Base-by-base conservation (phyloP, 2,113 vertebrate species). In the Emydura subglobosa region DNA sequence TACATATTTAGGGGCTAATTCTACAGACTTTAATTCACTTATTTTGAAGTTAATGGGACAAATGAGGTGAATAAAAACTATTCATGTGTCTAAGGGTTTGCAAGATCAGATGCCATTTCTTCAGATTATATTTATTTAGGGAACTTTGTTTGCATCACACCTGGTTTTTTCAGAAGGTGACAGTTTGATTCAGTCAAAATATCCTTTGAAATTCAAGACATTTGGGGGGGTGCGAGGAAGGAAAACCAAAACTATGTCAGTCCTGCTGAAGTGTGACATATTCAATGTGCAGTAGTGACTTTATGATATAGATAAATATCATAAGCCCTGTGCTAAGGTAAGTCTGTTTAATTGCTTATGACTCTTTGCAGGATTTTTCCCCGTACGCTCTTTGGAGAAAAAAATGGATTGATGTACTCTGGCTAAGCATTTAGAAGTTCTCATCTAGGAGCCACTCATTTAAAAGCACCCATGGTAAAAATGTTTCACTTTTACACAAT, bases 131-230 rank as follows among this genome's bases (percentile, higher is more conserved):
- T 68, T 68, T 68, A 68, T 80, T 8, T 53, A 83, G 25, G 27
- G 47, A 85, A 88, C 49, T 65, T 50, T 87, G 11, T 29, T 93
- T 72, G 34, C 27, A 88, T 4, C 11, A 83, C 47, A 29, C 5
- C 83, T n/a, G 94, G 59, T 27, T 96, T 27, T 96, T 90, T 86
- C 29, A 82, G 86, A 93, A 94, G 72, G 49, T 80, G 24, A n/a
- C 91, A 91, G 31, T 12, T 89, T 82, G 82, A 47, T 85, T 83
- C 87, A 85, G 12, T 54, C 68, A 57, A 79, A 78, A 19, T 31
- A 61, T 84, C 92, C 39, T 87, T 92, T 22, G 19, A 97, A 92
- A 96, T 83, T 54, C n/a, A 88, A 95, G 83, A 68, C 54, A 95
- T 85, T 93, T 86, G 42, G 13, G 94, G 78, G 34, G 80, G 12